phyloP scores from a whole-genome alignment of 2,888 invertebrate genomes.

The Hyppa rectilinea region DNA sequence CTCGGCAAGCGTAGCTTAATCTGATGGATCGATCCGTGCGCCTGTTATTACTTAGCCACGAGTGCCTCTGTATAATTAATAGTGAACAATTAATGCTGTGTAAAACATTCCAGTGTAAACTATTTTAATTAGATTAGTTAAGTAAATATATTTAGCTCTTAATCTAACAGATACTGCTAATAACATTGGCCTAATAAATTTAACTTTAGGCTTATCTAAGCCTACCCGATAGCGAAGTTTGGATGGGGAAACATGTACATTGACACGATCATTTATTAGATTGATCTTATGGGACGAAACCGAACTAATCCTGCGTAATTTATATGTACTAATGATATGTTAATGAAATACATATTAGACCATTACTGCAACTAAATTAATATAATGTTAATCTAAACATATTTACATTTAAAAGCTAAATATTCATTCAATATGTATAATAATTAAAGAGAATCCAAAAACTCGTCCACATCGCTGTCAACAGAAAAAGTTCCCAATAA shows the following conservation, averaged over 20 bases:
- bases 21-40: too few relatives aligned
- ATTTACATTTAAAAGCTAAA: too few relatives aligned
- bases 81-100: background rate
- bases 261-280: conserved; percentile 59
- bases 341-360: too few relatives aligned
- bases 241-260: conserved; percentile 40
- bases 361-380: too few relatives aligned
- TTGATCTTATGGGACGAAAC: conserved; percentile 46
- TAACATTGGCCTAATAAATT: conserved; percentile 57
- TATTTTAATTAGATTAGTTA: conserved; percentile 1
- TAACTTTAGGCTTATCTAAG: conserved; percentile 60
- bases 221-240: conserved; percentile 53
- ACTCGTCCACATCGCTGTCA: too few relatives aligned
- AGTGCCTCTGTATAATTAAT: too few relatives aligned
- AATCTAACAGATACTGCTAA: conserved; percentile 30
- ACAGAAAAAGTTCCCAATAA: too few relatives aligned
- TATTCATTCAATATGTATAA: too few relatives aligned
- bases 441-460: too few relatives aligned
- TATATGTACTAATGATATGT: background rate
- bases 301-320: conserved; percentile 23
- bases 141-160: conserved; percentile 19
- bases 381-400: too few relatives aligned
- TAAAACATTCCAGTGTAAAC: background rate
- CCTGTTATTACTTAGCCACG: too few relatives aligned
- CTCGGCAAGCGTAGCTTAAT: too few relatives aligned